phyloP scores from a whole-genome alignment of 2,888 invertebrate genomes.

The Drosophila formosana region DNA sequence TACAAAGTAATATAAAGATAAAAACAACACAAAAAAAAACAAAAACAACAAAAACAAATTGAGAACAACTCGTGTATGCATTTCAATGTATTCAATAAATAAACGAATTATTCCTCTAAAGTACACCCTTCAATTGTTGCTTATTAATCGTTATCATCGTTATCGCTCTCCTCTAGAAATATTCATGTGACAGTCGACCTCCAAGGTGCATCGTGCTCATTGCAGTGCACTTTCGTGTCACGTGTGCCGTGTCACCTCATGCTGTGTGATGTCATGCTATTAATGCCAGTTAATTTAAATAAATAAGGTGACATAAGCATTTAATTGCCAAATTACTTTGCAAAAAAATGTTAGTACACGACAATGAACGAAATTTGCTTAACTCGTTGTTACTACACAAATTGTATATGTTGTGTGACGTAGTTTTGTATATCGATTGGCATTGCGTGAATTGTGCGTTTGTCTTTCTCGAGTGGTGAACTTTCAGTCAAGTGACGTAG shows the following conservation, averaged over 20 bases:
- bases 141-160: slow-evolving; percentile 14
- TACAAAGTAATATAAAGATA: slow-evolving; percentile 80
- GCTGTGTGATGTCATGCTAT: background rate
- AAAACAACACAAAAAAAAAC: slow-evolving; percentile 45
- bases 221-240: background rate
- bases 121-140: slow-evolving; percentile 47
- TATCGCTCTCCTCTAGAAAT: background rate
- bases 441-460: slow-evolving; percentile 1
- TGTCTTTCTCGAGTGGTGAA: background rate
- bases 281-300: background rate
- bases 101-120: slow-evolving; percentile 81
- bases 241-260: background rate
- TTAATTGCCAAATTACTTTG: background rate
- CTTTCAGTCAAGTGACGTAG: slow-evolving; percentile 1
- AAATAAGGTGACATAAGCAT: background rate
- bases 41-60: slow-evolving; percentile 57
- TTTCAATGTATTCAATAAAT: slow-evolving; percentile 84
- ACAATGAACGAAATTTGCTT: background rate
- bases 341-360: background rate
- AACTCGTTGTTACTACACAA: background rate
- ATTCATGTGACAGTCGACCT: background rate
- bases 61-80: slow-evolving; percentile 82
- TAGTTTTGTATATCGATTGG: slow-evolving; percentile 3
- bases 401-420: background rate
- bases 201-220: background rate